Base-by-base conservation (phyloP, 2,888 invertebrate species). In the Spilosoma lubricipeda region DNA sequence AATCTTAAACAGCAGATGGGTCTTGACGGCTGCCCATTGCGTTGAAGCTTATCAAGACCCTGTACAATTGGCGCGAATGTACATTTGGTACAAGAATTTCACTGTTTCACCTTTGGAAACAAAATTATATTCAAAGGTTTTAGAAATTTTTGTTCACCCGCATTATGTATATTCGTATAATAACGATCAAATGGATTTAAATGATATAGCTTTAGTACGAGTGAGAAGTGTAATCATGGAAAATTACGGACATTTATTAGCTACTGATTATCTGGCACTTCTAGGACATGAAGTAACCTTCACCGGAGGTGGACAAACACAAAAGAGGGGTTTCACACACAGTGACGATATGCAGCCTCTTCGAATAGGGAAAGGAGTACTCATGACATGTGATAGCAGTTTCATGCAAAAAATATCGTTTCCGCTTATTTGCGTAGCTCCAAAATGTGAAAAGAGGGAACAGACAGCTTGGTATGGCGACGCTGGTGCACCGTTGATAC, bases 41-140 rank as follows among this genome's bases (percentile, higher is more conserved):
- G 64, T 64, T 20, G 68, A 63, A 20, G 5, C 11, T 18, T 64
- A 59, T 64, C n/a, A 33, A 71, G 23, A 30, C 13, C 63, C 64
- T 11, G n/a, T 11, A 27, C 45, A 64, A 11, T 48, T 65, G 13
- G 30, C 45, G 3, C 13, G 3, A 27, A 64, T 64, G 64, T 39
- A 52, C 45, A 70, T 73, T 70, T 70, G 64, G 69, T 73, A 73
- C 39, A 27, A 39, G 9, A 73, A 73, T 65, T 65, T 70, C 30
- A 73, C 69, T 11, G 18, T n/a, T 45, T 36, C 63, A 9, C 64
- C 73, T 3, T 0, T 63, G 33, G 36, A 56, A n/a, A 65, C 69
- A 1, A 63, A 65, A 45, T 70, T 23, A 8, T 48, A 52, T 52
- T 45, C 65, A 7, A 39, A 69, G 56, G 5, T 70, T 5, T 23